Evolutionary conservation across 2,888 invertebrate genomes (phyloP).

Genomic region (Leuctra nigra): DNA sequence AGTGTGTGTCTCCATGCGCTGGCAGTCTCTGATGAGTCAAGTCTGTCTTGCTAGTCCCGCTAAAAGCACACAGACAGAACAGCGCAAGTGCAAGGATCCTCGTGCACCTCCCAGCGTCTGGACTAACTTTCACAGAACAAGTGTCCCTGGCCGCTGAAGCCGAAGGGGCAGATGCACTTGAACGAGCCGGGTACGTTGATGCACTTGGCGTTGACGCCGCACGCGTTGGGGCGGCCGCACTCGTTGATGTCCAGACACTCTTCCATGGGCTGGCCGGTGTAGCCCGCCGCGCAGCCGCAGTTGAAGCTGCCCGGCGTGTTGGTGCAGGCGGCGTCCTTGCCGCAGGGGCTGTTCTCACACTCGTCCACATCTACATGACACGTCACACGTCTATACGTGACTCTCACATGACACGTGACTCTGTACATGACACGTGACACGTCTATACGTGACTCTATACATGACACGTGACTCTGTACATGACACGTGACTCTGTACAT

Average conservation of each 20-base stretch:
- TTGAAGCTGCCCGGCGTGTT: constrained; percentile 69
- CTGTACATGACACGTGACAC: too few species aligned
- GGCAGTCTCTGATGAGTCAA: too few species aligned
- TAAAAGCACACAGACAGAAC: too few species aligned
- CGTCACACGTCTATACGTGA: too few species aligned
- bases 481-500: too few species aligned
- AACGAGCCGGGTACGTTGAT: constrained; percentile 74
- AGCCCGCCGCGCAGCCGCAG: constrained; percentile 67
- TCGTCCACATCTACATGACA: constrained; percentile 75
- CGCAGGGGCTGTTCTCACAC: constrained; percentile 62
- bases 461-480: too few species aligned
- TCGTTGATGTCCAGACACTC: constrained; percentile 69
- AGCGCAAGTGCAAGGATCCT: too few species aligned
- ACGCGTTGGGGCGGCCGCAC: constrained; percentile 57
- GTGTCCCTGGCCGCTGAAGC: constrained; percentile 68
- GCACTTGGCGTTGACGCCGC: constrained; percentile 72
- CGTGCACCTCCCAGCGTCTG: too few species aligned
- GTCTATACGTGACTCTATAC: too few species aligned
- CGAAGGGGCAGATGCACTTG: constrained; percentile 68
- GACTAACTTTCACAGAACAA: constrained; percentile 71
- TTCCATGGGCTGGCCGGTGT: constrained; percentile 52
- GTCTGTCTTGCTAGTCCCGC: too few species aligned
- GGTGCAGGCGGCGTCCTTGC: constrained; percentile 61
- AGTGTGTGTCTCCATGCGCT: too few species aligned
- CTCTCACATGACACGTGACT: too few species aligned